A percentile compares a stretch with the other conserved stretches of the same genome.
These are phyloP conservation scores for Drosophila willistoni DNA, from an alignment of 1,140 invertebrate species.

Conservation along the genomic window DNA sequence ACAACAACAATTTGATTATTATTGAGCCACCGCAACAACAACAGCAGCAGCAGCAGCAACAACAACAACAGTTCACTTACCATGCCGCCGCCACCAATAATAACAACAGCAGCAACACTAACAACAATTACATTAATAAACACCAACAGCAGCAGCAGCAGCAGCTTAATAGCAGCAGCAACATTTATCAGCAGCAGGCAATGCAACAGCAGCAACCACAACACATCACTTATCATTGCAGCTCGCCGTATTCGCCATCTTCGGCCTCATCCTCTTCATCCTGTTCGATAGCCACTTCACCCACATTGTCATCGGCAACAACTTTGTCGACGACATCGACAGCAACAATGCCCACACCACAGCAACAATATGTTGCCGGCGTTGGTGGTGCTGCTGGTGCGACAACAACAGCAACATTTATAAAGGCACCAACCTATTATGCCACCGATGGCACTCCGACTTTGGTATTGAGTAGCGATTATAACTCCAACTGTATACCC, in stretches of 20 bases:
- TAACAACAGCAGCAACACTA: conserved; percentile 43
- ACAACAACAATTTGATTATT: conserved; percentile 77
- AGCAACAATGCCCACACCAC: conserved; percentile 75
- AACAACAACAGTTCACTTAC: conserved; percentile 26
- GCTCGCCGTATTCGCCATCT: conserved; percentile 78
- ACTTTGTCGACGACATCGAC: conserved; percentile 77
- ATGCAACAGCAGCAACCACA: conserved; percentile 55
- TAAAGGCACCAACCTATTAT: conserved; percentile 68
- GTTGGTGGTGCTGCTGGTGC: conserved; percentile 27
- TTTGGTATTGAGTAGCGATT: conserved; percentile 76
- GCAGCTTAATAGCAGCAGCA: conserved; percentile 43
- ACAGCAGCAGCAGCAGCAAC: conserved; percentile 46
- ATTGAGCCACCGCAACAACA: conserved; percentile 75
- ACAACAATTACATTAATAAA: conserved; percentile 58
- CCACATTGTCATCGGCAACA: conserved; percentile 74
- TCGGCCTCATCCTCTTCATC: conserved; percentile 81
- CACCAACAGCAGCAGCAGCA: conserved; percentile 49
- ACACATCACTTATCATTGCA: conserved; percentile 73
- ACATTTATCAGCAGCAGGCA: conserved; percentile 70
- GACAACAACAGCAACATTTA: conserved; percentile 63
- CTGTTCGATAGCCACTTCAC: conserved; percentile 79
- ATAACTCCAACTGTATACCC: conserved; percentile 79
- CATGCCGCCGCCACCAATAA: conserved; percentile 25
- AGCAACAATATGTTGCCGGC: conserved; percentile 59
- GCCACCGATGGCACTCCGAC: conserved; percentile 67